Evolutionary conservation across 2,888 invertebrate genomes (phyloP).

Genomic region (Sarcophaga variegata): DNA sequence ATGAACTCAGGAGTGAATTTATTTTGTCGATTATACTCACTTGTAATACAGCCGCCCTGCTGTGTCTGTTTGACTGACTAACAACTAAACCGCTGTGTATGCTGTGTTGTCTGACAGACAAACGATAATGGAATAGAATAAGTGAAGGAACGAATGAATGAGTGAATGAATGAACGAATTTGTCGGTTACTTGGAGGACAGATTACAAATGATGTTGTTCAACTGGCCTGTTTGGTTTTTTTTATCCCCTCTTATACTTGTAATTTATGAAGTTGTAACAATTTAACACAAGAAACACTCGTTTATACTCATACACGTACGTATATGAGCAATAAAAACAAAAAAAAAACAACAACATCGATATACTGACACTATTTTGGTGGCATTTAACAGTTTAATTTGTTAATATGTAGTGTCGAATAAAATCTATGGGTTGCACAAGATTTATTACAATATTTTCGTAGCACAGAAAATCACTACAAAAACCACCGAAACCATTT

Average conservation of each 20-base stretch:
- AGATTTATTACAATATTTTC: conserved; percentile 58
- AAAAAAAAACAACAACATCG: conserved; percentile 6
- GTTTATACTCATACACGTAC: neutral
- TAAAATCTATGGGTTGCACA: conserved; percentile 73
- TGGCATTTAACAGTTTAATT: conserved; percentile 78
- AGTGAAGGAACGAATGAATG: conserved; percentile 41
- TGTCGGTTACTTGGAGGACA: conserved; percentile 55
- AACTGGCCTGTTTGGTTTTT: conserved; percentile 18
- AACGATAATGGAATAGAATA: conserved; percentile 20
- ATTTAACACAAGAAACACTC: conserved; percentile 43
- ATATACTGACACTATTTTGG: conserved; percentile 31
- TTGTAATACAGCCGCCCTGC: conserved; percentile 61
- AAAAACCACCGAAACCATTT: neutral
- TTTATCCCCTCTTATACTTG: conserved; percentile 12
- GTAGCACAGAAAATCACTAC: conserved; percentile 4
- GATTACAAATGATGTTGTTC: conserved; percentile 68
- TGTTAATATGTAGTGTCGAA: conserved; percentile 79
- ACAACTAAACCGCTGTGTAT: conserved; percentile 37
- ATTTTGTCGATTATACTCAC: conserved; percentile 55
- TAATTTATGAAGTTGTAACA: conserved; percentile 66
- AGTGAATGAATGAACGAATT: conserved; percentile 47
- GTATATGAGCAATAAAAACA: neutral
- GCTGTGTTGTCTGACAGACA: conserved; percentile 13
- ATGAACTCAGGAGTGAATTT: conserved; percentile 42
- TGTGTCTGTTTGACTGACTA: conserved; percentile 35